Evolutionary conservation across 2,113 vertebrate species (phyloP).

Genomic region (Trochalopteron elliotii): DNA sequence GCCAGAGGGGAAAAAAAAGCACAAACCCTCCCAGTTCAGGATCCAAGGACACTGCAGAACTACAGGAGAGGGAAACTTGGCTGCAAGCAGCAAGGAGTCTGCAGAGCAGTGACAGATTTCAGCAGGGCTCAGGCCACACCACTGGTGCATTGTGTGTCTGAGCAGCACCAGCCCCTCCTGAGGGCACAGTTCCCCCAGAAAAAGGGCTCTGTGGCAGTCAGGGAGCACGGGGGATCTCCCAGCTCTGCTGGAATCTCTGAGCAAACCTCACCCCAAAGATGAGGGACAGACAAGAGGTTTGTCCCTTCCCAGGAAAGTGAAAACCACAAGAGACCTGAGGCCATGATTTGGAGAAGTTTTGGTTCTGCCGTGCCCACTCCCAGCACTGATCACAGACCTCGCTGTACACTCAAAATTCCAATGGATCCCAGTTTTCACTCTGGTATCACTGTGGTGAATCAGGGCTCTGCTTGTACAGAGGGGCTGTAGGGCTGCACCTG

Average conservation of each 20-base stretch:
- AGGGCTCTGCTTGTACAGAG: background rate
- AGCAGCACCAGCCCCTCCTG: background rate
- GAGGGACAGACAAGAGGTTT: fast-evolving
- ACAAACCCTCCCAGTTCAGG: background rate
- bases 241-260: background rate
- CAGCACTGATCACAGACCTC: background rate
- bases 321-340: background rate
- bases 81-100: conserved; percentile 19
- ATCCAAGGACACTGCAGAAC: conserved; percentile 47
- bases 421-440: background rate
- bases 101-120: background rate
- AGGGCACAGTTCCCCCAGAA: background rate
- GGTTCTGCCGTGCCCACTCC: background rate
- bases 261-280: background rate
- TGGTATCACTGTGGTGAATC: background rate
- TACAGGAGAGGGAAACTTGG: background rate
- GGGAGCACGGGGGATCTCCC: background rate
- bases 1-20: background rate
- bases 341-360: background rate
- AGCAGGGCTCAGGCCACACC: background rate
- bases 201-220: fast-evolving
- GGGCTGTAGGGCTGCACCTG: background rate
- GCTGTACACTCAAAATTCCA: background rate
- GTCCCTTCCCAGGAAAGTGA: background rate
- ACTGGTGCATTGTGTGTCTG: background rate